A percentile compares a stretch with the other conserved stretches of the same genome.
Evolutionary conservation across 1,140 invertebrate species (phyloP).

Genomic region (Plutomurus gul): DNA sequence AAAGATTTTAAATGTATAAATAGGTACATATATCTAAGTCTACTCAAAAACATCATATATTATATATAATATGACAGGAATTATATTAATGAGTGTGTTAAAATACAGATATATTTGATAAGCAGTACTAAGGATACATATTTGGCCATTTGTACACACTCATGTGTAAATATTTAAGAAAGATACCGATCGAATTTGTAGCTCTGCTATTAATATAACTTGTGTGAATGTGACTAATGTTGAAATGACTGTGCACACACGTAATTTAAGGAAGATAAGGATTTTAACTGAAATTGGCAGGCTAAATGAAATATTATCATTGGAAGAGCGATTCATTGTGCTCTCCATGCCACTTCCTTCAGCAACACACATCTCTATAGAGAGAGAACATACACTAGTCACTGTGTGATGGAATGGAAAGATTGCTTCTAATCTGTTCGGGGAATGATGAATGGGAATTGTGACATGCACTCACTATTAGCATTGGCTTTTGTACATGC

Average conservation of each 20-base stretch:
- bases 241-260: background rate
- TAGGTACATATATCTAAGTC: too few relatives aligned
- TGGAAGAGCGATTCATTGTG: background rate
- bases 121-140: too few relatives aligned
- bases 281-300: conserved; percentile 1
- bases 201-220: too few relatives aligned
- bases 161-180: too few relatives aligned
- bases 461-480: background rate
- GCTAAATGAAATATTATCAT: background rate
- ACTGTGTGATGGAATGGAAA: background rate
- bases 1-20: too few relatives aligned
- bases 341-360: background rate
- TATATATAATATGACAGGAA: too few relatives aligned
- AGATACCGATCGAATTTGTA: too few relatives aligned
- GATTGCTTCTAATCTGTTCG: background rate
- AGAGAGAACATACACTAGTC: background rate
- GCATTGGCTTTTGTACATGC: background rate
- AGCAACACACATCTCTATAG: background rate
- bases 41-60: too few relatives aligned
- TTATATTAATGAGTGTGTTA: too few relatives aligned
- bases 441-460: conserved; percentile 17
- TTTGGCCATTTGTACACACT: too few relatives aligned
- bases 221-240: background rate
- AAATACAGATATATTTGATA: too few relatives aligned
- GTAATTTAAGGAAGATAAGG: background rate